Conservation (phyloP, 1,140 invertebrate genomes). For the Philopotamus ludificatus region DNA sequence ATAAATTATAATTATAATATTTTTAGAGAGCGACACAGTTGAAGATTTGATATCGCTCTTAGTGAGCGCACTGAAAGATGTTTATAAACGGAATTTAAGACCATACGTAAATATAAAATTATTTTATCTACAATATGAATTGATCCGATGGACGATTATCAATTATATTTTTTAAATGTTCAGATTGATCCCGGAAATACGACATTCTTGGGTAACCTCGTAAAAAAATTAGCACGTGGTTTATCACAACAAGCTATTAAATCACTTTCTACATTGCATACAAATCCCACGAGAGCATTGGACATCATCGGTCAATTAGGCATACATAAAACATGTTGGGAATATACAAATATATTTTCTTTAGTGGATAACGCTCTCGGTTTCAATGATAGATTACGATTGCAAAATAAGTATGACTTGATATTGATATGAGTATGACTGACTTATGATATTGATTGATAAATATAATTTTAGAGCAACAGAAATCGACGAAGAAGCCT, state of each 20-base stretch:
- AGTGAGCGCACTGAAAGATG: constrained; percentile 50
- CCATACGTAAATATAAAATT: constrained; percentile 51
- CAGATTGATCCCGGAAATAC: constrained; percentile 56
- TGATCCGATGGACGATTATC: not conserved
- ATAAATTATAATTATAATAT: not conserved
- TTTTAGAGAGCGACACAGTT: constrained; percentile 51
- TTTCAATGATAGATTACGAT: constrained; percentile 49
- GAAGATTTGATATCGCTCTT: constrained; percentile 51
- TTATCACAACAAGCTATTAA: constrained; percentile 51
- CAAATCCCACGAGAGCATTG: constrained; percentile 49
- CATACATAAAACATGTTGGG: constrained; percentile 52
- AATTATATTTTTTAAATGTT: constrained; percentile 27
- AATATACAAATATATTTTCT: constrained; percentile 52
- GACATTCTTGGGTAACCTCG: constrained; percentile 50
- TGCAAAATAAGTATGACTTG: constrained; percentile 47
- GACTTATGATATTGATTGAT: not conserved
- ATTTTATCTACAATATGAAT: not conserved
- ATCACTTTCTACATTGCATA: constrained; percentile 49
- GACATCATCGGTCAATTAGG: constrained; percentile 52
- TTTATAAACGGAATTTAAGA: constrained; percentile 52
- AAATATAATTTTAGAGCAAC: constrained; percentile 26
- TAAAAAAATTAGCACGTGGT: constrained; percentile 51
- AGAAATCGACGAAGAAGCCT: constrained; percentile 38
- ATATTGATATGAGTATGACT: too few species aligned
- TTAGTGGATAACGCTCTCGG: constrained; percentile 52